A percentile compares a stretch with the other conserved stretches of the same genome.
Conservation (phyloP, 2,797 vertebrate species). For the Manis pentadactyla region DNA sequence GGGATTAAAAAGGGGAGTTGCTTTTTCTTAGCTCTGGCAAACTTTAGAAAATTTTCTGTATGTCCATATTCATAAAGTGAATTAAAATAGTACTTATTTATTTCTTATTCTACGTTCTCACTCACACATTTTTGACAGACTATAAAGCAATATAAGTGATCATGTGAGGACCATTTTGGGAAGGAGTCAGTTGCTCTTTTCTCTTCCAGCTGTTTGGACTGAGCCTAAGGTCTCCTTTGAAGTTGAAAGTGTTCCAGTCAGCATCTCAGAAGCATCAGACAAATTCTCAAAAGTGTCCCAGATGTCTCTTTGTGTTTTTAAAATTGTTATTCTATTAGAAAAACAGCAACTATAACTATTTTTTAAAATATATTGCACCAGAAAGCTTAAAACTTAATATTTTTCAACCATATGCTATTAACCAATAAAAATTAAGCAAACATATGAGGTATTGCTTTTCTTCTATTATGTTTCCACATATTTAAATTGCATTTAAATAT, state of each 20-base stretch:
- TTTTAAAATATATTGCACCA: background rate
- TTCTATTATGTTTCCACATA: background rate
- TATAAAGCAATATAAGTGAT: background rate
- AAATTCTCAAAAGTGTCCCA: slow-evolving; percentile 7
- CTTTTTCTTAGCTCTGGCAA: background rate
- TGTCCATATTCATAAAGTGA: background rate
- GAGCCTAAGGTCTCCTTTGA: background rate
- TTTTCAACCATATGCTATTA: background rate
- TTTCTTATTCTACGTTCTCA: background rate
- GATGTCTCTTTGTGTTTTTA: slow-evolving; percentile 33
- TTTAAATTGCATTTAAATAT: slow-evolving; percentile 1
- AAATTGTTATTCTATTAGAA: slow-evolving; percentile 21
- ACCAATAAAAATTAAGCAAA: slow-evolving; percentile 18
- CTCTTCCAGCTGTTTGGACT: slow-evolving; percentile 22
- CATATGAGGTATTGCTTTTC: background rate
- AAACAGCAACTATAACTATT: background rate
- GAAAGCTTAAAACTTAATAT: background rate
- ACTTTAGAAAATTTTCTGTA: background rate
- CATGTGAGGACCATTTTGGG: background rate
- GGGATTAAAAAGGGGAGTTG: background rate
- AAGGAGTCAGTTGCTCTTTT: background rate
- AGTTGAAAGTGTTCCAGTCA: slow-evolving; percentile 7
- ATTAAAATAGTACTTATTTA: background rate
- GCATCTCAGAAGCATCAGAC: background rate
- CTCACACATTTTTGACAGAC: background rate